Base-by-base conservation (phyloP, 2,797 vertebrate genomes). In the Bucorvus abyssinicus region DNA sequence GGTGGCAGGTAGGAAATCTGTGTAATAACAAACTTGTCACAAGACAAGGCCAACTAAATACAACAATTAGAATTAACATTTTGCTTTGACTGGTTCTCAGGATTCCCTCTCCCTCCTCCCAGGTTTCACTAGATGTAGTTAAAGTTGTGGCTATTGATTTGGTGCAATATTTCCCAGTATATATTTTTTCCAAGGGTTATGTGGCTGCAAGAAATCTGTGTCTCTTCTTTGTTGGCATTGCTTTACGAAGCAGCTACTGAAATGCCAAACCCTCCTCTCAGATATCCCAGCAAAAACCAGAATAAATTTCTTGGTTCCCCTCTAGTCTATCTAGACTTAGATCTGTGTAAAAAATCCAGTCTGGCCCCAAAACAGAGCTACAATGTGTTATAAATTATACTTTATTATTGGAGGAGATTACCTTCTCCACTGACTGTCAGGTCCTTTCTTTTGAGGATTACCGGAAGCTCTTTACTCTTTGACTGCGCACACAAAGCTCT, bases 1-100 rank as follows among this genome's bases (percentile, higher is more conserved):
- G 84, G 84, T 97, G 97, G 97, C 98, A 98, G 97, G 84, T 94
- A 93, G 95, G 97, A 98, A 97, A 98, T 96, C 98, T 98, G 98
- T 81, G 50, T 93, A 96, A 92, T 98, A 98, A 96, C 97, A 98
- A 95, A 94, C 91, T 91, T 97, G 97, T 97, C 97, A 97, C 78
- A 93, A 94, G 94, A 97, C 96, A 97, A 98, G 97, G 97, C 88
- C 94, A 94, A 83, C 93, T 88, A 84, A 59, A 92, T 38, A 50
- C 69, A 97, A 95, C 95, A 97, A 97, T 96, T 97, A 98, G 95
- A 98, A 97, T 96, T 92, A 97, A 93, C 93, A 92, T 97, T 97
- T 96, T 82, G 40, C 87, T 85, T 83, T 96, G 93, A 93, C 90
- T 76, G 18, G 21, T 95, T 96, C 90, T 91, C 91, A 91, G 91